These are phyloP conservation scores for Lordiphosa stackelbergi DNA, from an alignment of 1,140 invertebrate species.

Conservation along the genomic window DNA sequence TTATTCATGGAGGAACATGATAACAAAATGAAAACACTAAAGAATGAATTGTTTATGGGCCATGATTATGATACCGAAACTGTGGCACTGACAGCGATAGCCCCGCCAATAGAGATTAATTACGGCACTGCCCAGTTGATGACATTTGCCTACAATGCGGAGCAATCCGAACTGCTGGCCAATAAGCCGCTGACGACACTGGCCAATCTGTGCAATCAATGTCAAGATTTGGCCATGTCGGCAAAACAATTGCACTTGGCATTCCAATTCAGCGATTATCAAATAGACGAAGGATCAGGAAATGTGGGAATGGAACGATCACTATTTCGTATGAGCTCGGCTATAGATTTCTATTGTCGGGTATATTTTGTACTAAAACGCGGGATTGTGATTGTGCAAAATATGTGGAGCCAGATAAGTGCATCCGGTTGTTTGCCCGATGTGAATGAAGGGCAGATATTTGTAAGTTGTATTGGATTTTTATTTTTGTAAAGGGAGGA, in stretches of 20 bases:
- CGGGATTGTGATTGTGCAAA: conserved; percentile 45
- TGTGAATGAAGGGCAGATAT: conserved; percentile 38
- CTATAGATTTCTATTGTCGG: conserved; percentile 68
- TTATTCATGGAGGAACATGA: conserved; percentile 61
- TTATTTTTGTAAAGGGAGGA: too few relatives aligned
- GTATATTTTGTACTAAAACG: conserved; percentile 63
- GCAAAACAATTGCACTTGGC: conserved; percentile 77
- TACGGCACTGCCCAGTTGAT: conserved; percentile 7
- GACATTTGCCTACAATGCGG: conserved; percentile 77
- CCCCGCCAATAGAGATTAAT: conserved; percentile 43
- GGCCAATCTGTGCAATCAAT: conserved; percentile 87
- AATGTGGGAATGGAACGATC: conserved; percentile 20
- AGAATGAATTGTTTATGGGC: conserved; percentile 17
- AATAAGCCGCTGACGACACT: conserved; percentile 90
- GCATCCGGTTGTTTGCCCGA: conserved; percentile 29
- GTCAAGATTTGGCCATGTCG: conserved; percentile 83
- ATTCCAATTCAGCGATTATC: conserved; percentile 26
- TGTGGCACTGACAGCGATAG: conserved; percentile 12
- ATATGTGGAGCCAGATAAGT: conserved; percentile 59
- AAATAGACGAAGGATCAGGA: conserved; percentile 9
- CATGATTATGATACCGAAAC: background rate
- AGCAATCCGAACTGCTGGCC: conserved; percentile 87
- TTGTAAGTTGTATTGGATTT: conserved; percentile 17
- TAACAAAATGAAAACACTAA: conserved; percentile 35
- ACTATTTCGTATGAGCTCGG: conserved; percentile 53